Evolutionary conservation across 2,113 vertebrate species (phyloP).

Genomic region (Erythrocercus mccallii): DNA sequence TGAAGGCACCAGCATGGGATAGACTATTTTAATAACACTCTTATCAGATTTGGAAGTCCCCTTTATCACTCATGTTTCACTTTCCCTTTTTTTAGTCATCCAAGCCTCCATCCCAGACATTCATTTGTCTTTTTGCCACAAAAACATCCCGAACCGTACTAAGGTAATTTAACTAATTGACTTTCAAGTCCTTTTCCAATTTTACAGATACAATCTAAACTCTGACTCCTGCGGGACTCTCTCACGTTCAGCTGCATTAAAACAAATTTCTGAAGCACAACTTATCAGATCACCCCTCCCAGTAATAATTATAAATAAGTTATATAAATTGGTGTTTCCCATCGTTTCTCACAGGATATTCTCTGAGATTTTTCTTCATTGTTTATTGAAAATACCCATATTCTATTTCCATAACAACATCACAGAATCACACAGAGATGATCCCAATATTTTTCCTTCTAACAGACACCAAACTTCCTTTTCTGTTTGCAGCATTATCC

Average conservation of each 20-base stretch:
- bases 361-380: neutral
- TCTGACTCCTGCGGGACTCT: neutral
- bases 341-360: neutral
- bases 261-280: neutral
- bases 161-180: neutral
- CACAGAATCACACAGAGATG: neutral
- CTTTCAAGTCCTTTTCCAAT: neutral
- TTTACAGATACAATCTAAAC: neutral
- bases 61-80: neutral
- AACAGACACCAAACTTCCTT: neutral
- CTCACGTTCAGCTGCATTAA: neutral
- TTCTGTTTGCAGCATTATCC: neutral
- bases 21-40: neutral
- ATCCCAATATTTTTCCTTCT: neutral
- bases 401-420: neutral
- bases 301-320: neutral
- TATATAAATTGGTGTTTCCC: neutral
- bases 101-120: neutral
- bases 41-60: neutral
- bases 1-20: neutral
- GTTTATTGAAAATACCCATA: neutral
- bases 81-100: neutral
- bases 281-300: neutral
- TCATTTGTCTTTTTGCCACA: neutral
- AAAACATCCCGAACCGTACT: neutral